A percentile compares a stretch with the other conserved stretches of the same genome.
phyloP scores from a whole-genome alignment of 2,888 invertebrate species.

The Lasioglossum villosulum region DNA sequence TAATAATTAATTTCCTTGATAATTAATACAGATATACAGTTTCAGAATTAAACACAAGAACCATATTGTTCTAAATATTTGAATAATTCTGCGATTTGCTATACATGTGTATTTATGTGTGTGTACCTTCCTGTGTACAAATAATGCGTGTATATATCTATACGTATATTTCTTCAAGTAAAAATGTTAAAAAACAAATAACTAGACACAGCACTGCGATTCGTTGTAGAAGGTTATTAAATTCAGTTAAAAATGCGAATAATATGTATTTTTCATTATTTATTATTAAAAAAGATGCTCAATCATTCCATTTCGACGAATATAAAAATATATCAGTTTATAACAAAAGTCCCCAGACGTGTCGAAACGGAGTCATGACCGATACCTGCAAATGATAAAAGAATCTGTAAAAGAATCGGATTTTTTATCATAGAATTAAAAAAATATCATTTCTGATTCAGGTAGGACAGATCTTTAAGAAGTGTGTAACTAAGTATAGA shows the following conservation, averaged over 20 bases:
- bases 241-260: background rate
- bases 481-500: constrained; percentile 24
- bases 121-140: background rate
- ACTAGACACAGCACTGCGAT: constrained; percentile 6
- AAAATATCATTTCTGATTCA: constrained; percentile 55
- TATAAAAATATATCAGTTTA: background rate
- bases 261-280: background rate
- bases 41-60: background rate
- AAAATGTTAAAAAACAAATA: constrained; percentile 28
- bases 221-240: background rate
- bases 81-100: background rate
- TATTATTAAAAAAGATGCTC: background rate
- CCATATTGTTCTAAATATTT: background rate
- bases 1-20: background rate
- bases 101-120: background rate
- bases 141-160: background rate
- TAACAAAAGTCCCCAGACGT: constrained; percentile 46
- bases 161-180: background rate
- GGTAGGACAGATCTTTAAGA: constrained; percentile 64
- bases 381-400: constrained; percentile 68
- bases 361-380: constrained; percentile 39
- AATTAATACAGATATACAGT: background rate
- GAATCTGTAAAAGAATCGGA: constrained; percentile 60
- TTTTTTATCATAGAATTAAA: constrained; percentile 65
- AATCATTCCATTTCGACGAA: background rate